These are phyloP conservation scores for Mirounga angustirostris DNA, from an alignment of 2,113 vertebrate species.

Conservation along the genomic window DNA sequence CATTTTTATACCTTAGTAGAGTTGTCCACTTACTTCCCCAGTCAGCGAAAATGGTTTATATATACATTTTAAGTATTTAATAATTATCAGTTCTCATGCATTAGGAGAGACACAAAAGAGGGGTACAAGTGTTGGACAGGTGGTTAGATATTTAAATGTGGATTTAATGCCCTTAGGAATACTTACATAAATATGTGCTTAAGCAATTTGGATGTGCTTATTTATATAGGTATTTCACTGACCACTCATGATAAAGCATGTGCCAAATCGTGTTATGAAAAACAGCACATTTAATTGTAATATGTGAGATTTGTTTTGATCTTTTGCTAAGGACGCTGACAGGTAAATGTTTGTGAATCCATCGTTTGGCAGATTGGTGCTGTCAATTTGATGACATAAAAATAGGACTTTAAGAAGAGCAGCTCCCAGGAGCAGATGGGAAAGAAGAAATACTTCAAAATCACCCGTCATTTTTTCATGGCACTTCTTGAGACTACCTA, in stretches of 20 bases:
- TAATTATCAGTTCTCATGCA: background rate
- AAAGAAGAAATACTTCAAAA: constrained; percentile 77
- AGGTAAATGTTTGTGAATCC: constrained; percentile 82
- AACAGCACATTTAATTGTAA: background rate
- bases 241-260: background rate
- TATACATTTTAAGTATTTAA: background rate
- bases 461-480: constrained; percentile 58
- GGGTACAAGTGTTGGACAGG: fast-evolving
- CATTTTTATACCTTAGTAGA: background rate
- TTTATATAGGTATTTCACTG: background rate
- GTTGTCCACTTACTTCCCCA: background rate
- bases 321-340: constrained; percentile 53
- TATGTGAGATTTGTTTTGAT: constrained; percentile 78
- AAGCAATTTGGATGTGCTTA: background rate
- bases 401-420: constrained; percentile 72
- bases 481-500: background rate
- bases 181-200: background rate
- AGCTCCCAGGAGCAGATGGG: constrained; percentile 66
- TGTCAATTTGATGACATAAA: constrained; percentile 85
- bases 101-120: background rate
- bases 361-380: constrained; percentile 77
- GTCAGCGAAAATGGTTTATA: background rate
- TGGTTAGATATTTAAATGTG: background rate
- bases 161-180: background rate
- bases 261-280: background rate